Evolutionary conservation across 2,888 invertebrate genomes (phyloP).

Genomic region (Sesamia inferens): DNA sequence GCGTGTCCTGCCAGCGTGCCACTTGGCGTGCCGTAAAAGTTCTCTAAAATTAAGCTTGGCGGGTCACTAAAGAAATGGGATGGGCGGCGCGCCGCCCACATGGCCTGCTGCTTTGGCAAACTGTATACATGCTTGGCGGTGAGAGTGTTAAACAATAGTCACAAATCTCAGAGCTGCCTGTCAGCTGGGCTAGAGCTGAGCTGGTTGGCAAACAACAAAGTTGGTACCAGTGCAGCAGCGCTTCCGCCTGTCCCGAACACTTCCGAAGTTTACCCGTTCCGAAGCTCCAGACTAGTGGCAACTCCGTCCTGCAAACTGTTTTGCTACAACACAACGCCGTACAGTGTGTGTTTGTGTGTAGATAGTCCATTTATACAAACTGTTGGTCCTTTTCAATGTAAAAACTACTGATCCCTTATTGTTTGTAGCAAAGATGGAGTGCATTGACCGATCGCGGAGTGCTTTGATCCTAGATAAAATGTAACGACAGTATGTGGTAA

Average conservation of each 20-base stretch:
- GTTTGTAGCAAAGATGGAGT: neutral
- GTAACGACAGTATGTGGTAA: conserved; percentile 14
- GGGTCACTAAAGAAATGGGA: too few relatives aligned
- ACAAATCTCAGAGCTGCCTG: conserved; percentile 9
- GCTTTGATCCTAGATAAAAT: conserved; percentile 12
- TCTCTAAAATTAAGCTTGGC: too few relatives aligned
- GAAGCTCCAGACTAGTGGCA: conserved; percentile 11
- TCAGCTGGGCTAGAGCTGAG: conserved; percentile 9
- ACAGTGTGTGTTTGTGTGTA: neutral
- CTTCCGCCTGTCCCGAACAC: conserved; percentile 36
- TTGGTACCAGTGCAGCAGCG: conserved; percentile 34
- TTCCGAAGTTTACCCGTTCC: neutral
- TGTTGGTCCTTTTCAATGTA: neutral
- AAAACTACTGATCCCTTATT: neutral
- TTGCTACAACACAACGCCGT: neutral
- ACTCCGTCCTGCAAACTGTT: conserved; percentile 21
- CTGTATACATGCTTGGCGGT: too few relatives aligned
- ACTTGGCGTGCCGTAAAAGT: too few relatives aligned
- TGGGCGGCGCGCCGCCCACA: too few relatives aligned
- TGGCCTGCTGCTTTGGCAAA: too few relatives aligned
- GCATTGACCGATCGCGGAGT: neutral
- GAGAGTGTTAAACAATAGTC: conserved; percentile 2
- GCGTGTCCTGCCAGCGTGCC: too few relatives aligned
- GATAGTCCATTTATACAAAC: neutral
- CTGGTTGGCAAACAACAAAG: conserved; percentile 16